A percentile compares a stretch with the other conserved stretches of the same genome.
phyloP scores from a whole-genome alignment of 2,113 vertebrate species.

The Cricetomys ansorgei region DNA sequence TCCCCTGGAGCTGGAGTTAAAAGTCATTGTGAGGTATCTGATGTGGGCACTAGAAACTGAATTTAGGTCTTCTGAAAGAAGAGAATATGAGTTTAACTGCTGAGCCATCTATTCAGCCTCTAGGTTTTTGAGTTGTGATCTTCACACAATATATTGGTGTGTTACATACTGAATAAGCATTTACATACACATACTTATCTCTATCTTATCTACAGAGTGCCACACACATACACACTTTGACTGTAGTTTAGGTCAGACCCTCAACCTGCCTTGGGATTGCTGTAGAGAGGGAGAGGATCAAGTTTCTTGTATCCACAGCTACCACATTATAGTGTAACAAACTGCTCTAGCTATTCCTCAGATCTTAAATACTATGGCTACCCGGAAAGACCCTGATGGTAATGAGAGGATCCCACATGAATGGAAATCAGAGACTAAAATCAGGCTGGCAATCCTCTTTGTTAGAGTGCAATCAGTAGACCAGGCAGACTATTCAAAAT shows the following conservation, averaged over 20 bases:
- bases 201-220: neutral
- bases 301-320: conserved; percentile 41
- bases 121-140: neutral
- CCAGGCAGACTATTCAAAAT: conserved; percentile 53
- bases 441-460: conserved; percentile 59
- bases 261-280: conserved; percentile 8
- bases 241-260: neutral
- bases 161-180: neutral
- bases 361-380: neutral
- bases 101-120: neutral
- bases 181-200: neutral
- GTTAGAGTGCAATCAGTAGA: conserved; percentile 59
- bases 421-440: conserved; percentile 73
- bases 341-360: conserved; percentile 35
- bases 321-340: conserved; percentile 44
- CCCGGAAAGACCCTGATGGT: conserved; percentile 30
- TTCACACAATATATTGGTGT: neutral
- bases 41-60: neutral
- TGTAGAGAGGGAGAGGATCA: neutral
- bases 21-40: no score
- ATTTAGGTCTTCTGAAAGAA: neutral
- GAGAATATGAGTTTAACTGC: neutral
- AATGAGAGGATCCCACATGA: conserved; percentile 64
- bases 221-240: neutral
- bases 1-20: neutral